Conservation (phyloP, 2,888 invertebrate genomes). For the Tetrapedia diversipes region DNA sequence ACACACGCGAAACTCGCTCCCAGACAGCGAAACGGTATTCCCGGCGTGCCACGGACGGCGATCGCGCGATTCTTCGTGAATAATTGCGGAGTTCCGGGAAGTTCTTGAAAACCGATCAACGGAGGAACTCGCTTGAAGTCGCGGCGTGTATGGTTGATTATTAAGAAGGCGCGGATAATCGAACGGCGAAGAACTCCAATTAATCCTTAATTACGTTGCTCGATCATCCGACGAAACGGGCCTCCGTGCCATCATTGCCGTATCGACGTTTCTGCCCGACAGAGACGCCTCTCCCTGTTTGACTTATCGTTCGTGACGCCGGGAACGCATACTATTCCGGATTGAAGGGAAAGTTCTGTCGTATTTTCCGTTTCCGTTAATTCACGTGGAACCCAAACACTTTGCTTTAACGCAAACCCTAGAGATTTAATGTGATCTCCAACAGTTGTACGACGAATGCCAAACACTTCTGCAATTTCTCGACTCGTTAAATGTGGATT, state of each 20-base stretch:
- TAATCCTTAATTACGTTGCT: conserved; percentile 60
- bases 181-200: conserved; percentile 59
- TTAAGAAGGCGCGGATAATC: conserved; percentile 33
- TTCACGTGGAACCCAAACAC: too few species aligned
- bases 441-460: too few species aligned
- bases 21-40: conserved; percentile 15
- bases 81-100: conserved; percentile 57
- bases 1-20: conserved; percentile 19
- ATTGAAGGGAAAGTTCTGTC: too few species aligned
- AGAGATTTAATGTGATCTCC: too few species aligned
- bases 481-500: too few species aligned
- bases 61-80: conserved; percentile 48
- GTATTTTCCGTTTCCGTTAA: too few species aligned
- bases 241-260: neutral
- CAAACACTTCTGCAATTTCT: too few species aligned
- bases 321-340: conserved; percentile 37
- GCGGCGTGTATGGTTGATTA: conserved; percentile 30
- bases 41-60: conserved; percentile 20
- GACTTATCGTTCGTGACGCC: conserved; percentile 40
- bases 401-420: too few species aligned
- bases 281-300: conserved; percentile 14
- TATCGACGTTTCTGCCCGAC: conserved; percentile 19
- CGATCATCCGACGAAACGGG: conserved; percentile 32
- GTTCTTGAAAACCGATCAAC: conserved; percentile 65
- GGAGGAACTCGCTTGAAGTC: conserved; percentile 60